Conservation (phyloP, 2,797 vertebrate species). For the Caiman crocodilus region DNA sequence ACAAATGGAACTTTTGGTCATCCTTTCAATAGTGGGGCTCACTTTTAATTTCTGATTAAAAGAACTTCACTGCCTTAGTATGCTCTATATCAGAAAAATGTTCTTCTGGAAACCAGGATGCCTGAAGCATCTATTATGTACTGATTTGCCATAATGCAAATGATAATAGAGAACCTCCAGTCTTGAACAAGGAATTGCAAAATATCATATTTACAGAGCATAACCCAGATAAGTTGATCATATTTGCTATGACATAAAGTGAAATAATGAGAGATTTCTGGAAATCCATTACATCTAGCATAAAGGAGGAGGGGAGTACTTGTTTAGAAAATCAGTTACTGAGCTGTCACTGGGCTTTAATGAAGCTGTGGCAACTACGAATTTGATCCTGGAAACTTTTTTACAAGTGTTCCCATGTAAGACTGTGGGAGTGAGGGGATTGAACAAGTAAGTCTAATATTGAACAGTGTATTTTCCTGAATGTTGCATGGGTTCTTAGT, state of each 20-base stretch:
- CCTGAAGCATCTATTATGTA: neutral
- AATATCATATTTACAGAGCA: neutral
- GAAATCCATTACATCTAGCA: neutral
- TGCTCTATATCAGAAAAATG: constrained; percentile 19
- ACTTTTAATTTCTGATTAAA: constrained; percentile 11
- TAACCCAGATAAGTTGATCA: neutral
- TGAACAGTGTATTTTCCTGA: neutral
- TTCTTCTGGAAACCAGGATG: neutral
- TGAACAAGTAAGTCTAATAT: constrained; percentile 26
- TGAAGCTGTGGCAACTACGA: constrained; percentile 59
- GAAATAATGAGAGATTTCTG: constrained; percentile 8
- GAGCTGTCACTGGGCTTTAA: constrained; percentile 53
- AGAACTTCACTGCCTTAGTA: neutral
- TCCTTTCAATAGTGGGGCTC: neutral
- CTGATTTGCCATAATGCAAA: neutral
- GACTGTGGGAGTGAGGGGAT: constrained; percentile 22
- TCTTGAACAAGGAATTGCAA: neutral
- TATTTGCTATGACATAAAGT: neutral
- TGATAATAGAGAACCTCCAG: neutral
- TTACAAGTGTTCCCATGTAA: constrained; percentile 14
- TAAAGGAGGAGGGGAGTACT: constrained; percentile 26
- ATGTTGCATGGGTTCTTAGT: neutral
- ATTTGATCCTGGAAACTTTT: constrained; percentile 62
- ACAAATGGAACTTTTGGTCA: constrained; percentile 46
- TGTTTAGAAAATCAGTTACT: constrained; percentile 58